Conservation (phyloP, 2,797 vertebrate genomes). For the Pteronotus mesoamericanus region DNA sequence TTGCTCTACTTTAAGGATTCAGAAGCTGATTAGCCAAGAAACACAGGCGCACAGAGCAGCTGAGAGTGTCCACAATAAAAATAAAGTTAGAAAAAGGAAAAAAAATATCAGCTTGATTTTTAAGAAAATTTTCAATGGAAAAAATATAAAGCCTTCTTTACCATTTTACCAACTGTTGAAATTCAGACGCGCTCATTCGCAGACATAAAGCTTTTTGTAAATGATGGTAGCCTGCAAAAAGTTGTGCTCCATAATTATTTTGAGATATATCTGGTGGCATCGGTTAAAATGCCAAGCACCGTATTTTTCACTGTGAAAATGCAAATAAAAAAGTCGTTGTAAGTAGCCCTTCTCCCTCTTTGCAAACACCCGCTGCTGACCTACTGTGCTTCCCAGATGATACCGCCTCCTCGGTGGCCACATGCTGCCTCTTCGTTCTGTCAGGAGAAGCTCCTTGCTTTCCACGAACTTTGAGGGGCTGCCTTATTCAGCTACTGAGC, state of each 20-base stretch:
- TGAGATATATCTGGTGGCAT: conserved; percentile 20
- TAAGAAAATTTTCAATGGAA: background rate
- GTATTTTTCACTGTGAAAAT: conserved; percentile 2
- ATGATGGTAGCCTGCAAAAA: background rate
- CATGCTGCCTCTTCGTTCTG: conserved; percentile 19
- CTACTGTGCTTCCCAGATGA: conserved; percentile 40
- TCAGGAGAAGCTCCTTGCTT: conserved; percentile 21
- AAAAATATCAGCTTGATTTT: background rate
- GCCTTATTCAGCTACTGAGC: background rate
- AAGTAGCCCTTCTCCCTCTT: background rate
- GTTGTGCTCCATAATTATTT: background rate
- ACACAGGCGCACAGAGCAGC: too few species aligned
- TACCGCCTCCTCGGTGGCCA: background rate
- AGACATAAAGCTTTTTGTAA: background rate
- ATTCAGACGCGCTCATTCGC: background rate
- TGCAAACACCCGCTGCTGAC: conserved; percentile 47
- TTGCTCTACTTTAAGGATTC: background rate
- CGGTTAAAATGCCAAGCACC: conserved; percentile 14
- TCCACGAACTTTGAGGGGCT: background rate
- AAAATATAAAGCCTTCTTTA: background rate
- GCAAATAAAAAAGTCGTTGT: background rate
- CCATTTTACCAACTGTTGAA: background rate
- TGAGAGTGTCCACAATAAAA: too few species aligned
- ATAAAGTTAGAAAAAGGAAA: too few species aligned
- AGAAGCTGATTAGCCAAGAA: background rate